Evolutionary conservation across 2,888 invertebrate genomes (phyloP), one percentile per base, ranked within the genome.

Genomic region (Athalia circularis): DNA sequence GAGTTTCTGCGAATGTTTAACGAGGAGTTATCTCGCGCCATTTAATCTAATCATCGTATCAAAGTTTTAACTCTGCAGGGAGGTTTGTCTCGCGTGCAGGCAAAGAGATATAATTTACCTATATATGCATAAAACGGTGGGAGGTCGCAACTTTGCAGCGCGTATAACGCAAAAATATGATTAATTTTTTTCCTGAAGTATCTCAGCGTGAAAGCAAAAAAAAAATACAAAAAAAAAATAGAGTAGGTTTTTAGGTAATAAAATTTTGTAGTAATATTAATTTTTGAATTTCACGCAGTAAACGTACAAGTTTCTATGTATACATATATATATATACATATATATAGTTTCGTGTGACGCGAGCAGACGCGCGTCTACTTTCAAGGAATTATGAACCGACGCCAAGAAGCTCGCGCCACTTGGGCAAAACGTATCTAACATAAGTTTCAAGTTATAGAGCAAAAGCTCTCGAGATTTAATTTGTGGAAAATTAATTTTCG

Each of bases 1-100:
- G 89, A 87, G 89, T 90, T 90, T 90, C 89, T 90, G 90, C 90
- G 89, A 90, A 90, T 90, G 88, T 87, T 88, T 90, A 90, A 90
- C 89, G 90, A 90, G 89, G 89, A 88, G 89, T 90, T 90, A 90
- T 90, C 89, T 90, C 89, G 86, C 90, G 83, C 90, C 90, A 90
- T 90, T 90, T 89, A 90, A 90, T 90, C 88, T 88, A 90, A 90
- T 90, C 90, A 90, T 90, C 89, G 89, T 90, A 90, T 90, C 90
- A 90, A 68, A 77, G 77, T 77, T 77, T 61, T 65, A 72, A 13
- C 59, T 13, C 43, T 59, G 70, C 45, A 8, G 9, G 1, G 70
- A 52, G 72, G 47, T 72, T 72, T 5, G 47, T 29, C 29, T 29
- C 29, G 29, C 29, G 29, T 29, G 29, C 29, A 29, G 29, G 29